Conservation (phyloP, 37 sponge, comb jelly and placozoan genomes). For the Tethya wilhelma region DNA sequence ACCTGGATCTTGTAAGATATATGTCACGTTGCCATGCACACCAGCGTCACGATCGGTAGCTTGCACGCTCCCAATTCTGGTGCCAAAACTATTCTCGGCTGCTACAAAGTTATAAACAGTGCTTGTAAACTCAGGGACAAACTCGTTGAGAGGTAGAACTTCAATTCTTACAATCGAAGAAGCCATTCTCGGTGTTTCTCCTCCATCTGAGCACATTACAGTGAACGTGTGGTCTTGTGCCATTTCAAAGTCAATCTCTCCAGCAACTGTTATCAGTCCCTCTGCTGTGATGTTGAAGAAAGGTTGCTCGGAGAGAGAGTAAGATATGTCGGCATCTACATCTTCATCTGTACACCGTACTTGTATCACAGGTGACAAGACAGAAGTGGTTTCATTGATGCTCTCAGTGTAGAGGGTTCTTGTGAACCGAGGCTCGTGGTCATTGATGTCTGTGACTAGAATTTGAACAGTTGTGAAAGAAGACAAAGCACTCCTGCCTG, state of each 20-base stretch:
- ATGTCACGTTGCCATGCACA: constrained; percentile 48
- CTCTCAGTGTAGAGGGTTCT: constrained; percentile 20
- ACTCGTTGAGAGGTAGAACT: constrained; percentile 64
- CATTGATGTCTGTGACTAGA: constrained; percentile 62
- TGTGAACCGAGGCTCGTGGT: constrained; percentile 52
- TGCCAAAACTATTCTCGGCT: constrained; percentile 55
- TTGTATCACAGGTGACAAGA: constrained; percentile 19
- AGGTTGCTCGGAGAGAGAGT: constrained; percentile 14
- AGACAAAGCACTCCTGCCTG: constrained; percentile 27
- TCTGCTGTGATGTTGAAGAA: constrained; percentile 50
- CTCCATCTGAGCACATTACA: constrained; percentile 72
- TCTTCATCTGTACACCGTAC: constrained; percentile 63
- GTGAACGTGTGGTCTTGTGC: constrained; percentile 15
- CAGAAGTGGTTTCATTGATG: constrained; percentile 38
- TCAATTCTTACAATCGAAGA: constrained; percentile 44
- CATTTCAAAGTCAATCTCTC: constrained; percentile 49
- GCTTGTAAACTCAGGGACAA: constrained; percentile 48
- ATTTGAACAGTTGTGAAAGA: constrained; percentile 48
- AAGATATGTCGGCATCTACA: constrained; percentile 39
- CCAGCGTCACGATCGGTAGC: constrained; percentile 72
- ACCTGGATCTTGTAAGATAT: constrained; percentile 42
- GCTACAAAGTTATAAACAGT: constrained; percentile 32
- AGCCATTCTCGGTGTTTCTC: constrained; percentile 29
- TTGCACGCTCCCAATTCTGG: constrained; percentile 22
- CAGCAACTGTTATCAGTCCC: constrained; percentile 38